Evolutionary conservation across 2,113 vertebrate genomes (phyloP).

Genomic region (Pterocles gutturalis): DNA sequence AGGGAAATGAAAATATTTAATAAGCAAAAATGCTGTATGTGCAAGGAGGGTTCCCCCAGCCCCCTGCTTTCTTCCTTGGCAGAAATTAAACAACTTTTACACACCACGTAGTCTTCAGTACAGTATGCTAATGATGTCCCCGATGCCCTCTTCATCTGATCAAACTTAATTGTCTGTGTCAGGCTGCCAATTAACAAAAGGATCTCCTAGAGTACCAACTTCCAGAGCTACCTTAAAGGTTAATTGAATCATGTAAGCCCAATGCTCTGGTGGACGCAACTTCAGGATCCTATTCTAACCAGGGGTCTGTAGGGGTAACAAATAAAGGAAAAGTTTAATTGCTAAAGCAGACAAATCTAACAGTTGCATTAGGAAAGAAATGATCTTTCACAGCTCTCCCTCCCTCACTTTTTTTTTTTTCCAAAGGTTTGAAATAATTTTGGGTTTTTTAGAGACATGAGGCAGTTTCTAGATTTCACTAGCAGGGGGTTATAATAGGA

Average conservation of each 20-base stretch:
- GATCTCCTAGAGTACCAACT: constrained; percentile 76
- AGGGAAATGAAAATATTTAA: constrained; percentile 75
- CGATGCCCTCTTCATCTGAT: constrained; percentile 83
- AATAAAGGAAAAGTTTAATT: constrained; percentile 69
- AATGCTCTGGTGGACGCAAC: constrained; percentile 76
- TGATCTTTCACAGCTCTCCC: constrained; percentile 21
- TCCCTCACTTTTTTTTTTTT: neutral
- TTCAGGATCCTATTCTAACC: constrained; percentile 72
- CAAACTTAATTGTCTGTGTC: constrained; percentile 86
- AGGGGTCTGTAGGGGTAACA: constrained; percentile 65
- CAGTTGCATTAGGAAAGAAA: constrained; percentile 11
- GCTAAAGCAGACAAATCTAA: constrained; percentile 44
- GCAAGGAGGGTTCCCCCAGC: constrained; percentile 45
- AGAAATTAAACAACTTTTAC: constrained; percentile 85
- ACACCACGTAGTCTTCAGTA: constrained; percentile 77
- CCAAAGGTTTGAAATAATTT: neutral
- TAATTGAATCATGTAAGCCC: constrained; percentile 85
- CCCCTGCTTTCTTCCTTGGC: constrained; percentile 68
- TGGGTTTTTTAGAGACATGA: neutral
- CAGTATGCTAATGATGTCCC: constrained; percentile 83
- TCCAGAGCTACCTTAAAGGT: constrained; percentile 83
- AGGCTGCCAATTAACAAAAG: constrained; percentile 84
- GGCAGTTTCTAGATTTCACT: neutral
- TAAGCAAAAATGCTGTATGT: constrained; percentile 50
- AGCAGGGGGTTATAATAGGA: neutral